These are phyloP conservation scores for Disparrhopalites patrizii DNA, from an alignment of 2,888 invertebrate genomes.

Conservation along the genomic window DNA sequence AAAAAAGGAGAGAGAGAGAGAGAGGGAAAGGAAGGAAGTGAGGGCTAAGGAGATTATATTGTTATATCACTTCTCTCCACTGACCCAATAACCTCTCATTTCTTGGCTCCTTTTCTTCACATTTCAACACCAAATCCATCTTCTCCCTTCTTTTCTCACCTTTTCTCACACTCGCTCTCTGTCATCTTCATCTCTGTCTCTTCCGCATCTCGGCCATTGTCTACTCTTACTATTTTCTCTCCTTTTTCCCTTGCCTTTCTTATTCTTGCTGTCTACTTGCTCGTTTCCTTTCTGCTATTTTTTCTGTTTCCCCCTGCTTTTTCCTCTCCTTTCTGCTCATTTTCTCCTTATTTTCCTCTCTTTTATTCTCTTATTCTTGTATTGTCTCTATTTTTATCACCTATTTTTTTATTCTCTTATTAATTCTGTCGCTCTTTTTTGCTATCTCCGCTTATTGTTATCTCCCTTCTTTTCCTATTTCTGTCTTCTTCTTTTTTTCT, in stretches of 20 bases:
- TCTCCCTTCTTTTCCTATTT: constrained; percentile 27
- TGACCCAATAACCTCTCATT: constrained; percentile 12
- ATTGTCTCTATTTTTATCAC: too few relatives aligned
- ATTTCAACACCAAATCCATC: constrained; percentile 24
- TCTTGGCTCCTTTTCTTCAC: constrained; percentile 12
- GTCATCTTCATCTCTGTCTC: neutral
- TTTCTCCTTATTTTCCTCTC: neutral
- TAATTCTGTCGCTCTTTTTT: neutral
- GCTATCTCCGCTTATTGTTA: neutral
- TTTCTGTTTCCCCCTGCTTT: too few relatives aligned
- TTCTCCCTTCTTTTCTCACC: neutral
- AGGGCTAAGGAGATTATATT: too few relatives aligned
- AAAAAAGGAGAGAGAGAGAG: too few relatives aligned
- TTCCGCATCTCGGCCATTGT: neutral
- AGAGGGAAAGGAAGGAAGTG: too few relatives aligned
- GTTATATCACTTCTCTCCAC: neutral
- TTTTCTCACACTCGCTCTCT: constrained; percentile 1
- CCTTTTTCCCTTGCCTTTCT: neutral
- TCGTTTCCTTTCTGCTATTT: too few relatives aligned
- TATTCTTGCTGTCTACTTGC: too few relatives aligned
- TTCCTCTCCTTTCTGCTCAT: too few relatives aligned
- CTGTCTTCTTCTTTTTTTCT: too few relatives aligned
- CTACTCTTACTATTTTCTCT: neutral
- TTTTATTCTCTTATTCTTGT: neutral
- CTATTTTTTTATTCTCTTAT: too few relatives aligned